These are phyloP conservation scores for Brachypalpus laphriformis DNA, from an alignment of 2,888 invertebrate species.

Conservation along the genomic window DNA sequence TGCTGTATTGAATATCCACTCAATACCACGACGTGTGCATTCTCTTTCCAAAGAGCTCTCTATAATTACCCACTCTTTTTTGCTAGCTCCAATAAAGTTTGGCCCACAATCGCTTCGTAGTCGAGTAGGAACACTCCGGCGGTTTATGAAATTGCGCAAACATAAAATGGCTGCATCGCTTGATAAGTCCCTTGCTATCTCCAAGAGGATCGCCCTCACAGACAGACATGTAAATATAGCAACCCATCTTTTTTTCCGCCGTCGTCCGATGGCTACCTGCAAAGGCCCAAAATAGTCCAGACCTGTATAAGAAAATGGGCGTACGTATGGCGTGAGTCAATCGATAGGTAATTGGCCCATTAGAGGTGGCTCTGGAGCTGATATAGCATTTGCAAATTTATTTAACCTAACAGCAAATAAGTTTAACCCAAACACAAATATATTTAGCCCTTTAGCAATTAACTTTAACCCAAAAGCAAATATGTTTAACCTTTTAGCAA, in stretches of 20 bases:
- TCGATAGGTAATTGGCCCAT: constrained; percentile 74
- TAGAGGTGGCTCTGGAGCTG: constrained; percentile 59
- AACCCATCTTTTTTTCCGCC: constrained; percentile 70
- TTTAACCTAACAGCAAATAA: too few species aligned
- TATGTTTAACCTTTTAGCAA: too few species aligned
- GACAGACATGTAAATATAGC: constrained; percentile 56
- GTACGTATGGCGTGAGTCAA: constrained; percentile 58
- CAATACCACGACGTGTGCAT: background rate
- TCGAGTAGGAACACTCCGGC: constrained; percentile 45
- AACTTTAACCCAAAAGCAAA: too few species aligned
- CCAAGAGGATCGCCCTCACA: constrained; percentile 45
- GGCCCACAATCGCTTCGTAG: constrained; percentile 9
- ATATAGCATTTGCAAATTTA: too few species aligned
- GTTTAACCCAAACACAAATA: too few species aligned
- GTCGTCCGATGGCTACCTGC: constrained; percentile 58
- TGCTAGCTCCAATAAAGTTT: too few species aligned
- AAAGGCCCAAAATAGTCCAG: constrained; percentile 74
- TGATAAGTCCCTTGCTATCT: constrained; percentile 47
- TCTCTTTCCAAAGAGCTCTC: too few species aligned
- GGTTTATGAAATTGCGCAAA: constrained; percentile 49
- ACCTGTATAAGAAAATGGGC: constrained; percentile 72
- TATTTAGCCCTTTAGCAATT: too few species aligned
- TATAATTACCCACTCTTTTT: too few species aligned
- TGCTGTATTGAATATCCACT: constrained; percentile 69
- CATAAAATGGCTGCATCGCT: constrained; percentile 53